Percentiles rank a stretch among this genome's conserved stretches.
Evolutionary conservation across 2,888 invertebrate genomes (phyloP).

Genomic region (Neoaliturus tenellus): DNA sequence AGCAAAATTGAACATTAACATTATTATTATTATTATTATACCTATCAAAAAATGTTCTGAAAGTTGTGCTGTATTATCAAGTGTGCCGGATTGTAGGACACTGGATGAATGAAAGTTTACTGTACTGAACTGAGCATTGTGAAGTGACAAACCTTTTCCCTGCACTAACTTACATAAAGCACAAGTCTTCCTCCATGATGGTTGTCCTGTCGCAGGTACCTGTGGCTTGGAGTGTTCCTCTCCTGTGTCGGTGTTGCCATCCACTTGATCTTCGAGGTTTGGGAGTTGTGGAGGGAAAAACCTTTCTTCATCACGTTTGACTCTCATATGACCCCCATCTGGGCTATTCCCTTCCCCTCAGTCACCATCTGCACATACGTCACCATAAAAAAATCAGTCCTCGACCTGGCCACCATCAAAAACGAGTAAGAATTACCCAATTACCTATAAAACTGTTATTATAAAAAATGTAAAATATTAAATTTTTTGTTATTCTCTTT

Average conservation of each 20-base stretch:
- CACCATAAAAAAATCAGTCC: background rate
- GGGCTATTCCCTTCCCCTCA: constrained; percentile 7
- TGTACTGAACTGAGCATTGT: no score
- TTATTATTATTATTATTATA: no score
- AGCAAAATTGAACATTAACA: no score
- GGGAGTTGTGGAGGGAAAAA: constrained; percentile 18
- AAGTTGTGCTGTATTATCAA: no score
- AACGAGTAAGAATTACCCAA: constrained; percentile 43
- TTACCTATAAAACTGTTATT: no score
- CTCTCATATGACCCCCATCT: constrained; percentile 22
- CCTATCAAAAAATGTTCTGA: no score
- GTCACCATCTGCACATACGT: background rate
- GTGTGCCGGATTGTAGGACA: no score
- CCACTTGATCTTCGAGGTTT: constrained; percentile 1
- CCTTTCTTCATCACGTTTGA: constrained; percentile 40
- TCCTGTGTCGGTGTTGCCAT: background rate
- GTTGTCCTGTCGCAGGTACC: background rate
- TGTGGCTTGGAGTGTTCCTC: constrained; percentile 27
- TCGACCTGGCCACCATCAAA: background rate
- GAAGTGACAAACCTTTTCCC: no score
- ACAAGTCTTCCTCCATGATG: background rate
- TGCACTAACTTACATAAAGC: no score
- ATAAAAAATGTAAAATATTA: no score
- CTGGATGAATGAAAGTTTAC: no score
- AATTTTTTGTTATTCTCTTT: no score